Percentiles rank a stretch among this genome's conserved stretches.
These are phyloP conservation scores for Zelostemma sp. DNA, from an alignment of 1,140 invertebrate genomes.

Conservation along the genomic window DNA sequence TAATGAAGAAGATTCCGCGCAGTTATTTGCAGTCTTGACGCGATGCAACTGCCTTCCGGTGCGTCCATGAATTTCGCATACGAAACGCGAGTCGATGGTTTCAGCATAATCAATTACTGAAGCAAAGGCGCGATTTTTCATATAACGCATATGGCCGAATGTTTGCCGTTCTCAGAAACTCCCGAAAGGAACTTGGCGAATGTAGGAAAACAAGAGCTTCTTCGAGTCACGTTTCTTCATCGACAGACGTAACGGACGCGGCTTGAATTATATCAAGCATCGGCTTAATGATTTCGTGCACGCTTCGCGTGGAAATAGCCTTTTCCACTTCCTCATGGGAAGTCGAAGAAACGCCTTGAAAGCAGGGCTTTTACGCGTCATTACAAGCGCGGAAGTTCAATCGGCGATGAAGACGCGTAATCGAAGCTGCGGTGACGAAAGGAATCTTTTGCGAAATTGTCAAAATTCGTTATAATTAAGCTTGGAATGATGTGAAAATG, in stretches of 20 bases:
- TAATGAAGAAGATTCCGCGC: too few relatives aligned
- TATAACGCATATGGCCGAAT: background rate
- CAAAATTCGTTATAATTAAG: too few relatives aligned
- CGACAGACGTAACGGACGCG: constrained; percentile 34
- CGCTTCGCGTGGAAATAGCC: background rate
- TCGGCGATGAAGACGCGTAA: too few relatives aligned
- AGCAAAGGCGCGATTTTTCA: background rate
- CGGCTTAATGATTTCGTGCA: constrained; percentile 3
- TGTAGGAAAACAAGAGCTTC: background rate
- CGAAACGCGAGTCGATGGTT: constrained; percentile 8
- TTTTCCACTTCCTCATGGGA: background rate
- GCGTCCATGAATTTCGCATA: constrained; percentile 19
- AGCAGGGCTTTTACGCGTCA: background rate
- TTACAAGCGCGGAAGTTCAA: too few relatives aligned
- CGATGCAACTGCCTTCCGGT: constrained; percentile 29
- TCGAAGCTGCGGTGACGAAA: too few relatives aligned
- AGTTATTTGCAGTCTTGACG: constrained; percentile 1
- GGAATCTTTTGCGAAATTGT: too few relatives aligned
- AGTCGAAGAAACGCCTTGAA: background rate
- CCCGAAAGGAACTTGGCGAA: background rate
- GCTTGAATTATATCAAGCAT: constrained; percentile 58
- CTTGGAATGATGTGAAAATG: too few relatives aligned
- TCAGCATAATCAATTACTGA: constrained; percentile 4
- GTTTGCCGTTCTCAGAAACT: background rate
- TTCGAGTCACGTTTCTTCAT: constrained; percentile 23